Base-by-base conservation (phyloP, 2,797 vertebrate species). In the Halcyon leucocephala region DNA sequence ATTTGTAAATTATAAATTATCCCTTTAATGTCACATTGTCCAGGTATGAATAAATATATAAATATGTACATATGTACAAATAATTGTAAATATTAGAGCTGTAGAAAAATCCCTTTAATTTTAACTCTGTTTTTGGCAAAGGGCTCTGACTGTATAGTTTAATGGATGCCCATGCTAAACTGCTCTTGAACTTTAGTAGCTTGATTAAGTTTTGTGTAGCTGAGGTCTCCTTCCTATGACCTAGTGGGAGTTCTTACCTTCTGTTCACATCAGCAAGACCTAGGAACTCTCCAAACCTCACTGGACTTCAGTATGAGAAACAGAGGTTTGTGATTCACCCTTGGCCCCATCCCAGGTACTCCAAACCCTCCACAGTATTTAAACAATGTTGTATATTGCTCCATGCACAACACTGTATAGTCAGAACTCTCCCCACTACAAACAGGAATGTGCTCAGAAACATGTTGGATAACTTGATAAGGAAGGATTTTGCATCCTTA, bases 11-110 rank as follows among this genome's bases (percentile, higher is more conserved):
- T 95, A 78, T 78, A 57, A 89, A 93, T 82, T 92, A 62, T 58
- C 71, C 92, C 67, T 85, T 94, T 81, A 94, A 83, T n/a, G 15
- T 92, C 69, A 90, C 11, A 64, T 66, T 96, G 74, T 97, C 96
- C 73, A 87, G 79, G 35, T 97, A 88, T 83, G 77, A 97, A 96
- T 89, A 96, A 86, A 94, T 97, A 93, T 98, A 97, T 98, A 98
- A 96, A 97, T 97, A 97, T 98, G 96, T 98, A 97, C 60, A 98
- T 98, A 97, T 97, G 96, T 98, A 98, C 86, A 97, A 95, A 88
- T 62, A 95, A 39, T 65, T 98, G 96, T 98, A 98, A 97, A 98
- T 98, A 98, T 21, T 93, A 83, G 79, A 92, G 91, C 58, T 96
- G 33, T 95, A 97, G 83, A 84, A 94, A 91, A 84, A 91, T 82